phyloP scores from a whole-genome alignment of 2,113 vertebrate species.

The Anseranas semipalmata region DNA sequence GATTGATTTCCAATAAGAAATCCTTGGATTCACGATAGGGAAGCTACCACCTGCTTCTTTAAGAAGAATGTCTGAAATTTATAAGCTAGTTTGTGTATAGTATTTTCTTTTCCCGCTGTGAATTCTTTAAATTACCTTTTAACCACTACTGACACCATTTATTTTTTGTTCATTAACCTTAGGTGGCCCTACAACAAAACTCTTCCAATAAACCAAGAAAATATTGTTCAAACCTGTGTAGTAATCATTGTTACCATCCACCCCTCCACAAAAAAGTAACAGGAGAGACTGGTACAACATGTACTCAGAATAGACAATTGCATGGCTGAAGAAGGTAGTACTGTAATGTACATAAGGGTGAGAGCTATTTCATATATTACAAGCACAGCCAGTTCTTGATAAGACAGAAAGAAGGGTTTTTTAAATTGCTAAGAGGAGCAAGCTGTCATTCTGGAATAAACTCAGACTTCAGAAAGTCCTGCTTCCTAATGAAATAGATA shows the following conservation, averaged over 20 bases:
- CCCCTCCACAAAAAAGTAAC: neutral
- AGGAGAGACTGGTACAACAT: neutral
- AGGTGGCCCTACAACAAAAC: neutral
- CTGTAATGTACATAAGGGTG: neutral
- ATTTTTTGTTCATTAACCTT: neutral
- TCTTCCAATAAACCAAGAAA: neutral
- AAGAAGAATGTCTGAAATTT: neutral
- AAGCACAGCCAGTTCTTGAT: neutral
- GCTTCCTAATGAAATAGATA: neutral
- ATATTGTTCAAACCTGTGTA: neutral
- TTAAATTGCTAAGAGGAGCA: neutral
- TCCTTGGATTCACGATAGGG: neutral
- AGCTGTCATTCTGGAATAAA: neutral
- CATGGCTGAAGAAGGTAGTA: neutral
- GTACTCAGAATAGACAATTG: neutral
- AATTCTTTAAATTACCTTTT: slow-evolving; percentile 10
- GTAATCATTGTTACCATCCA: neutral
- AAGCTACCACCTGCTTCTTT: neutral
- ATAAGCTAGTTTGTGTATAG: neutral
- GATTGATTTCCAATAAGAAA: slow-evolving; percentile 30
- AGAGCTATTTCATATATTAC: neutral
- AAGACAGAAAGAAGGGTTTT: neutral
- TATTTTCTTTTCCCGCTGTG: neutral
- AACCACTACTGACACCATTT: neutral
- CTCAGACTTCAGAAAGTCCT: neutral